A percentile compares a stretch with the other conserved stretches of the same genome.
phyloP scores from a whole-genome alignment of 2,113 vertebrate species.

The Clinocottus analis region DNA sequence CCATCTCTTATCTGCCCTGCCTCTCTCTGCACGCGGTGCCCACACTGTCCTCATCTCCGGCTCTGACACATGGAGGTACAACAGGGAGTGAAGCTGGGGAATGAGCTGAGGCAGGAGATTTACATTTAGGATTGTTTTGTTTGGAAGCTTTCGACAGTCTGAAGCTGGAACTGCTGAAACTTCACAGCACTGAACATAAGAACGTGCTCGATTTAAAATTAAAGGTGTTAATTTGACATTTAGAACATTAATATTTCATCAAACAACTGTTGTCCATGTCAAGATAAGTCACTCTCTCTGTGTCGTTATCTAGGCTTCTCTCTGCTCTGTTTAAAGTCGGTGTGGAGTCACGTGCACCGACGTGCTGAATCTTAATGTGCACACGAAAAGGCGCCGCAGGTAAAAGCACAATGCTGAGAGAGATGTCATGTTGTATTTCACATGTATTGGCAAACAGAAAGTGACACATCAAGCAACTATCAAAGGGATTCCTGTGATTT shows the following conservation, averaged over 20 bases:
- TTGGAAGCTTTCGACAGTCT: not conserved
- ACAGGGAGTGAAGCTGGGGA: not conserved
- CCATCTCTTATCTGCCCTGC: conserved; percentile 50
- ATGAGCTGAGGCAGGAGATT: not conserved
- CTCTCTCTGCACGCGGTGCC: not conserved
- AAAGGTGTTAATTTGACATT: not conserved
- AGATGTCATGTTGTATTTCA: not conserved
- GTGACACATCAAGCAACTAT: too few species aligned
- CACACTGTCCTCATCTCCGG: not conserved
- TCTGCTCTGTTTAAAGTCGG: not conserved
- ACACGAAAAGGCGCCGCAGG: not conserved
- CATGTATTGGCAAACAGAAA: not conserved
- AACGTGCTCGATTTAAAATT: too few species aligned
- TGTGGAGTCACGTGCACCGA: too few species aligned
- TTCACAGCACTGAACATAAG: not conserved
- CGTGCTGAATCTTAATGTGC: not conserved
- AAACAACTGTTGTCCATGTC: not conserved
- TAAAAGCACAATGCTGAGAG: not conserved
- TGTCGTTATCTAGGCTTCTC: not conserved
- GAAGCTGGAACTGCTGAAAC: not conserved
- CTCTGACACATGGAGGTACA: not conserved
- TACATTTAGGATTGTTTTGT: not conserved
- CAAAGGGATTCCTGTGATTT: too few species aligned
- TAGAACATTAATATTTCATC: not conserved
- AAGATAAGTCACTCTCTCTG: not conserved